Conservation (phyloP, 1,140 invertebrate genomes). For the Fopius arisanus region DNA sequence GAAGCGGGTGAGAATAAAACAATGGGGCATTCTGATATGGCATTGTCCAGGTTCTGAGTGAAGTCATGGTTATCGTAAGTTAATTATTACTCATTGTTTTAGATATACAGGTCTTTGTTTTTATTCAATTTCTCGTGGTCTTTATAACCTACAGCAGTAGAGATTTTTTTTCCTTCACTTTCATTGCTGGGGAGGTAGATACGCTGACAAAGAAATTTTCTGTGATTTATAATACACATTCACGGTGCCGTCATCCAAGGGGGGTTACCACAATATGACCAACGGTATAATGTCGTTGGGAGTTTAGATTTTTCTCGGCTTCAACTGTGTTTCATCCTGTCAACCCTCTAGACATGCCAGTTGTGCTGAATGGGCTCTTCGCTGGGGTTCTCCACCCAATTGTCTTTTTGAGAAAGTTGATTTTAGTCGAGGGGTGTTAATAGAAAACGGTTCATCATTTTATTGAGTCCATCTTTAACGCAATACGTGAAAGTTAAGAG, state of each 20-base stretch:
- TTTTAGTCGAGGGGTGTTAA: neutral
- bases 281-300: neutral
- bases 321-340: slow-evolving; percentile 9
- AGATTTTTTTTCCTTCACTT: neutral
- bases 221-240: slow-evolving; percentile 6
- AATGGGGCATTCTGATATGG: slow-evolving; percentile 52
- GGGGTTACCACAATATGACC: neutral
- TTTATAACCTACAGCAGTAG: neutral
- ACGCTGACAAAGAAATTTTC: slow-evolving; percentile 5
- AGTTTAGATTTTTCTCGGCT: slow-evolving; percentile 8
- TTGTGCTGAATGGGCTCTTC: neutral
- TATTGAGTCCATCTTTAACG: no score
- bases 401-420: neutral
- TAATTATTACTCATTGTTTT: slow-evolving; percentile 32
- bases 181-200: neutral
- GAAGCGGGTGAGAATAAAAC: slow-evolving; percentile 48
- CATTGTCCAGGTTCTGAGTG: slow-evolving; percentile 47
- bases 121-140: slow-evolving; percentile 41
- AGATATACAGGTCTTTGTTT: slow-evolving; percentile 40
- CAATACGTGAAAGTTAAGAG: no score
- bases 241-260: neutral
- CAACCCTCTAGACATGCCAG: neutral
- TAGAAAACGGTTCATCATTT: neutral
- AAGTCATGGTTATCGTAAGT: slow-evolving; percentile 44
- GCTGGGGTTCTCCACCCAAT: neutral